Percentiles rank a stretch among this genome's conserved stretches.
Evolutionary conservation across 1,140 invertebrate genomes (phyloP).

Genomic region (Coptotermes formosanus): DNA sequence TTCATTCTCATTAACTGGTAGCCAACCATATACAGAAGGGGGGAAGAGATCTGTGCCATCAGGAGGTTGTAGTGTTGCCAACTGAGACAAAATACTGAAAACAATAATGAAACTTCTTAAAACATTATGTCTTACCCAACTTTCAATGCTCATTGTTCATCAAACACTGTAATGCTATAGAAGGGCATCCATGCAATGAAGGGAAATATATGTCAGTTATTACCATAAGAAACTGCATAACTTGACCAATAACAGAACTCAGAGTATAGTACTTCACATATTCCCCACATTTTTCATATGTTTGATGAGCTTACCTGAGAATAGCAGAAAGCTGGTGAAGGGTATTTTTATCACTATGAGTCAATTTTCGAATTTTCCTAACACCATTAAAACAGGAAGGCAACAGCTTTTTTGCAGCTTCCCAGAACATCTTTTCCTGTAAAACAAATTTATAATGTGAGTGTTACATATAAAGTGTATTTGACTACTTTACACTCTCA

Average conservation of each 20-base stretch:
- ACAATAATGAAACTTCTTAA: not conserved
- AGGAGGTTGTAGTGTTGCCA: constrained; percentile 58
- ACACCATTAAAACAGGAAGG: constrained; percentile 73
- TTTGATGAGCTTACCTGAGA: constrained; percentile 50
- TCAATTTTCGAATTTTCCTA: constrained; percentile 70
- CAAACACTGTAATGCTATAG: no score
- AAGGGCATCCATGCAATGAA: no score
- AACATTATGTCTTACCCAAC: no score
- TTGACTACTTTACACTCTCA: no score
- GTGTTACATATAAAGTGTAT: not conserved
- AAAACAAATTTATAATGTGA: constrained; percentile 28
- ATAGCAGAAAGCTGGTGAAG: constrained; percentile 67
- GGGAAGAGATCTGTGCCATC: constrained; percentile 67
- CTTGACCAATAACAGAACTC: no score
- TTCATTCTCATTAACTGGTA: constrained; percentile 52
- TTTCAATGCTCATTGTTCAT: no score
- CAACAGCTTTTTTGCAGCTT: constrained; percentile 68
- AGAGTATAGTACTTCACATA: no score
- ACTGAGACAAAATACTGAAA: constrained; percentile 59
- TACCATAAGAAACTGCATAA: no score
- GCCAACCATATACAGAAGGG: constrained; percentile 62
- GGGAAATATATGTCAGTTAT: no score
- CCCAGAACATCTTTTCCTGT: constrained; percentile 71
- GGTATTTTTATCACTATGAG: constrained; percentile 61
- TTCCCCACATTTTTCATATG: no score